Evolutionary conservation across 30 jellyfish, hydroid and myxozoan genomes (phyloP).

Genomic region (Chrysaora quinquecirrha): DNA sequence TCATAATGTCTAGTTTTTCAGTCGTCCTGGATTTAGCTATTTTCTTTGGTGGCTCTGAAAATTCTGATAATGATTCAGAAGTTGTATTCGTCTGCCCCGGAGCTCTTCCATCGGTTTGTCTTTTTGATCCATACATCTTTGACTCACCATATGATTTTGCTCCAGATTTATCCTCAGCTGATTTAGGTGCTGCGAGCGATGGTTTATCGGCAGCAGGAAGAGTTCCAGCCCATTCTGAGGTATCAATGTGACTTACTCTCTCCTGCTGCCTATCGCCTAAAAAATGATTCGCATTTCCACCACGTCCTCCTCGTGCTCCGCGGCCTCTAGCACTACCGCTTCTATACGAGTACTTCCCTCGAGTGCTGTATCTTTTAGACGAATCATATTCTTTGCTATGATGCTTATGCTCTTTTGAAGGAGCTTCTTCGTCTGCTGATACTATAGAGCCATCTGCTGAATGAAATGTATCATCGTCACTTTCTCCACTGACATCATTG

Average conservation of each 20-base stretch:
- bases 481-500: slow-evolving; percentile 48
- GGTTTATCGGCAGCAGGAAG: slow-evolving; percentile 98
- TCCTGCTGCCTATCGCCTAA: slow-evolving; percentile 99
- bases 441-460: slow-evolving; percentile 62
- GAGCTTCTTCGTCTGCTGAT: slow-evolving; percentile 53
- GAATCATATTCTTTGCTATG: slow-evolving; percentile 10
- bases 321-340: slow-evolving; percentile 53
- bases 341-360: slow-evolving; percentile 43
- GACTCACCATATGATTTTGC: slow-evolving; percentile 17
- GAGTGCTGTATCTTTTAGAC: slow-evolving; percentile 26
- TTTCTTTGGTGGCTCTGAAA: slow-evolving; percentile 82
- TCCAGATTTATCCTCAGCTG: slow-evolving; percentile 75
- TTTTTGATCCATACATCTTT: slow-evolving; percentile 14
- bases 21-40: slow-evolving; percentile 65
- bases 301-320: slow-evolving; percentile 64
- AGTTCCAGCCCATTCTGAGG: slow-evolving; percentile 79
- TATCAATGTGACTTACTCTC: slow-evolving; percentile 77
- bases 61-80: slow-evolving; percentile 37
- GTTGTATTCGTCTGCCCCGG: background rate
- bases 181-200: slow-evolving; percentile 22
- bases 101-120: slow-evolving; percentile 36
- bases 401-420: slow-evolving; percentile 2
- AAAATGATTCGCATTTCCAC: slow-evolving; percentile 78
- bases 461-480: slow-evolving; percentile 53
- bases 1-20: slow-evolving; percentile 73